Conservation (phyloP, 2,797 vertebrate species). For the Sebastolobus alascanus region DNA sequence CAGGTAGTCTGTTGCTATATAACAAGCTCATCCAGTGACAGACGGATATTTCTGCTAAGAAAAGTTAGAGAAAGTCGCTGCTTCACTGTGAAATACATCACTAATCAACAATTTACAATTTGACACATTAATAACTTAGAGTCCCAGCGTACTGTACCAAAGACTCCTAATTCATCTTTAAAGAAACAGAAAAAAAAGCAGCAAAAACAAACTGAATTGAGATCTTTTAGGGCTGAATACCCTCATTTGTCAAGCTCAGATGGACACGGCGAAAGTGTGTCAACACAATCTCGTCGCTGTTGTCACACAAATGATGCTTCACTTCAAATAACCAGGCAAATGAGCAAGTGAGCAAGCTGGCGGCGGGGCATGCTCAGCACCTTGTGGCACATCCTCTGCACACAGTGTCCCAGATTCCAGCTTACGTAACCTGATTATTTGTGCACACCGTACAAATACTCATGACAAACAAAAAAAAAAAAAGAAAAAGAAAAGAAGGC, state of each 20-base stretch:
- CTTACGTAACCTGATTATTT: conserved; percentile 74
- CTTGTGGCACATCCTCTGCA: conserved; percentile 67
- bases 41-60: conserved; percentile 43
- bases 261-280: conserved; percentile 52
- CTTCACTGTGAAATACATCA: conserved; percentile 63
- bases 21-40: conserved; percentile 28
- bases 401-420: conserved; percentile 74
- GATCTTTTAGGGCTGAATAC: conserved; percentile 62
- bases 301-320: conserved; percentile 63
- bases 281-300: conserved; percentile 44
- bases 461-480: conserved; percentile 46
- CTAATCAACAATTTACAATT: conserved; percentile 71
- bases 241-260: conserved; percentile 69
- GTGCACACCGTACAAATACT: conserved; percentile 57
- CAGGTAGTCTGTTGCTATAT: conserved; percentile 33
- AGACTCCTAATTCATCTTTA: conserved; percentile 68
- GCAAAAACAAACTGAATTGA: conserved; percentile 48
- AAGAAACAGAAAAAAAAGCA: conserved; percentile 38
- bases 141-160: conserved; percentile 45
- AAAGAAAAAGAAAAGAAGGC: conserved; percentile 15
- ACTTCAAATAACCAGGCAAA: conserved; percentile 60
- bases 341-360: conserved; percentile 33
- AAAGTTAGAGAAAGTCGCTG: conserved; percentile 27
- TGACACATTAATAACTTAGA: conserved; percentile 72
- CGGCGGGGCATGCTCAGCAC: conserved; percentile 55